Percentiles rank a stretch among this genome's conserved stretches.
Conservation (phyloP, 2,113 vertebrate genomes). For the Leiothrix lutea region DNA sequence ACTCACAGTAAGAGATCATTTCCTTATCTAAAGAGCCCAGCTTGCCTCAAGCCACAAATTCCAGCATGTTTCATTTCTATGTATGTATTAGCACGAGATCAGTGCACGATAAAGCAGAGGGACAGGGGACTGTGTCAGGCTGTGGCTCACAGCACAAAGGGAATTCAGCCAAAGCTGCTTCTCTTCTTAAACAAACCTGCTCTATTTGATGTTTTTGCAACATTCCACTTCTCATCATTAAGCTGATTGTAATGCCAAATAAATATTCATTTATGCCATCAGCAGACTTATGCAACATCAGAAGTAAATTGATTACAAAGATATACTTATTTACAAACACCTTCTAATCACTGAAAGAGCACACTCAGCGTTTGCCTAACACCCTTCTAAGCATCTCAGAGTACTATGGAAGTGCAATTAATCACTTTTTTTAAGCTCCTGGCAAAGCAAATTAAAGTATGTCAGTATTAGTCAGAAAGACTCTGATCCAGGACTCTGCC, state of each 20-base stretch:
- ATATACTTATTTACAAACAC: constrained; percentile 53
- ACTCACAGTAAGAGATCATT: constrained; percentile 3
- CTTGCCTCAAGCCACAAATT: constrained; percentile 28
- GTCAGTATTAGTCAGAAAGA: neutral
- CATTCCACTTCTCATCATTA: constrained; percentile 17
- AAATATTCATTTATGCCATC: constrained; percentile 45
- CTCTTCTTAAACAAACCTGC: constrained; percentile 6
- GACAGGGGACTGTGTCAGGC: neutral
- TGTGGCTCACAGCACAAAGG: neutral
- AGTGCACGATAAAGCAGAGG: neutral
- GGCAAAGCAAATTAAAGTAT: neutral
- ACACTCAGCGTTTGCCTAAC: constrained; percentile 3
- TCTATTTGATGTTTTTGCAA: constrained; percentile 22
- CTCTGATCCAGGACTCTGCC: neutral
- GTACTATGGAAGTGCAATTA: neutral
- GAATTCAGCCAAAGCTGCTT: neutral
- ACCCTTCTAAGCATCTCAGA: neutral
- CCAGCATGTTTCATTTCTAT: neutral
- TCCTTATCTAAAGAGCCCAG: constrained; percentile 43
- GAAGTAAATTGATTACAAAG: constrained; percentile 42
- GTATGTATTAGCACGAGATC: neutral
- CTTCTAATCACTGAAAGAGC: constrained; percentile 39
- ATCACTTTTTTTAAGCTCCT: neutral
- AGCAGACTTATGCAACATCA: constrained; percentile 2
- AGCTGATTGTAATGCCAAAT: constrained; percentile 5